Evolutionary conservation across 2,113 vertebrate genomes (phyloP).

Genomic region (Phoenicopterus ruber): DNA sequence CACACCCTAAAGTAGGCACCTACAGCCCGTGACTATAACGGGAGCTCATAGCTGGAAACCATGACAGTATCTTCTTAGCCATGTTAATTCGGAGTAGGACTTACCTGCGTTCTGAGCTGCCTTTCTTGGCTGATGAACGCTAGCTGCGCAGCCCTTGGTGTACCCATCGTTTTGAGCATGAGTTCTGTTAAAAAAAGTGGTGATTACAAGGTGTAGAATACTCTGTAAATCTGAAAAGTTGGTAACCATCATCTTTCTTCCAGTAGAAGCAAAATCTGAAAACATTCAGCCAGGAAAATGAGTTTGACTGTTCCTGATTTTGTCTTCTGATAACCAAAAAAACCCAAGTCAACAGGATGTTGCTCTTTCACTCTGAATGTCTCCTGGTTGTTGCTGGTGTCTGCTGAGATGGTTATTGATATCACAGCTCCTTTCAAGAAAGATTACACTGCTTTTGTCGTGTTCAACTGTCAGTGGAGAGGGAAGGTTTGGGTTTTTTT

Average conservation of each 20-base stretch:
- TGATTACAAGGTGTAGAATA: not conserved
- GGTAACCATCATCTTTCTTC: not conserved
- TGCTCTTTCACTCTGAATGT: not conserved
- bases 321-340: not conserved
- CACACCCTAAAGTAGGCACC: not conserved
- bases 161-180: not conserved
- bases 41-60: not conserved
- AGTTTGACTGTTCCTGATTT: not conserved
- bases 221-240: not conserved
- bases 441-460: not conserved
- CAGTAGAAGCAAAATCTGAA: not conserved
- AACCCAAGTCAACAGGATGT: not conserved
- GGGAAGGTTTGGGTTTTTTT: not conserved
- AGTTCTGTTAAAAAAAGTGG: not conserved
- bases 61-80: not conserved
- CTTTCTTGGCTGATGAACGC: not conserved
- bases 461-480: not conserved
- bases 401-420: not conserved
- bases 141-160: not conserved
- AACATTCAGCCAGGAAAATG: not conserved
- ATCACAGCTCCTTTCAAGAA: not conserved
- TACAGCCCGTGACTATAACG: not conserved
- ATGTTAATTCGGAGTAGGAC: not conserved
- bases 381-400: not conserved
- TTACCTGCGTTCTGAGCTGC: not conserved